phyloP scores from a whole-genome alignment of 2,888 invertebrate species.

The Dorcus hopei region DNA sequence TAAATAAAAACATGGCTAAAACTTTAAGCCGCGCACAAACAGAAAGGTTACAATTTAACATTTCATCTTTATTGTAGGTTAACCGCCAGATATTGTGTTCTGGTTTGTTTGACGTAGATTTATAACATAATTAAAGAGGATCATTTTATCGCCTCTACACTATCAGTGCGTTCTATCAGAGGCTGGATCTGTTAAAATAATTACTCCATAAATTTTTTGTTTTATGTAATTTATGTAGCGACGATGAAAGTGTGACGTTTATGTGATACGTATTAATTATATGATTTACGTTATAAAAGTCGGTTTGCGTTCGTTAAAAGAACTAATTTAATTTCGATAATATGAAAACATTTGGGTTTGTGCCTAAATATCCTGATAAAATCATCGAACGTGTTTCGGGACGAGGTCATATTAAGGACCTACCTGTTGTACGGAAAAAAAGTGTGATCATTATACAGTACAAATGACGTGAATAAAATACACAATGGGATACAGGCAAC shows the following conservation, averaged over 20 bases:
- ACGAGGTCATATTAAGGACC: background rate
- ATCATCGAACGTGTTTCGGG: background rate
- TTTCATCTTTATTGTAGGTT: conserved; percentile 17
- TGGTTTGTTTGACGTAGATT: conserved; percentile 18
- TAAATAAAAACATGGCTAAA: conserved; percentile 11
- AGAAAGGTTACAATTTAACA: conserved; percentile 28
- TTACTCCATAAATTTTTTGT: background rate
- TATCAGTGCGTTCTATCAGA: background rate
- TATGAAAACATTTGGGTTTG: too few species aligned
- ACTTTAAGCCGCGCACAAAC: background rate
- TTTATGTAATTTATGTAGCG: conserved; percentile 2
- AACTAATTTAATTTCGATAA: too few species aligned
- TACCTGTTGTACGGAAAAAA: conserved; percentile 1
- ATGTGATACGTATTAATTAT: background rate
- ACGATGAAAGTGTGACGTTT: background rate
- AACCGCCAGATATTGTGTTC: conserved; percentile 11
- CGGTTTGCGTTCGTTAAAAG: background rate
- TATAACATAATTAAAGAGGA: conserved; percentile 22
- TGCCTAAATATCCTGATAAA: conserved; percentile 9
- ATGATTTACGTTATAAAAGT: conserved; percentile 2
- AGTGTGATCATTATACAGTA: conserved; percentile 16
- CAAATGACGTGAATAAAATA: conserved; percentile 40
- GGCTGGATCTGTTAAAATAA: background rate
- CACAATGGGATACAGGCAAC: conserved; percentile 39
- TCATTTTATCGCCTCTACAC: conserved; percentile 10